A percentile compares a stretch with the other conserved stretches of the same genome.
phyloP scores from a whole-genome alignment of 2,113 vertebrate species.

The Festucalex cinctus region DNA sequence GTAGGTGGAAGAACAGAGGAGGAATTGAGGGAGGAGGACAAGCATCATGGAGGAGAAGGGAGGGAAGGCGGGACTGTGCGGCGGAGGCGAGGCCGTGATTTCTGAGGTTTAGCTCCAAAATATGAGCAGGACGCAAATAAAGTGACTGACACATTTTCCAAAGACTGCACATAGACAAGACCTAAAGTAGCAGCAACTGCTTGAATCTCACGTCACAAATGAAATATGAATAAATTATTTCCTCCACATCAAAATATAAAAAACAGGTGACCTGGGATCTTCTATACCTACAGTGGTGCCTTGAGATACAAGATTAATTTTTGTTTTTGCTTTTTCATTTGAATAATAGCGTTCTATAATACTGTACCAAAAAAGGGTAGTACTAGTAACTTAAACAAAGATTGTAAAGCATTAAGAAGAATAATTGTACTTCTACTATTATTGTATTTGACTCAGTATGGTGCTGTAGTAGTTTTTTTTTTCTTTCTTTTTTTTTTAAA shows the following conservation, averaged over 20 bases:
- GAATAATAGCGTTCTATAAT: too few relatives aligned
- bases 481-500: too few relatives aligned
- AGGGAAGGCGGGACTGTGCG: slow-evolving; percentile 33
- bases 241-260: slow-evolving; percentile 13
- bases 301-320: neutral
- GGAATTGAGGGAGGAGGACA: slow-evolving; percentile 38
- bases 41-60: slow-evolving; percentile 25
- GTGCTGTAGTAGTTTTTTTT: too few relatives aligned
- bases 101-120: slow-evolving; percentile 9
- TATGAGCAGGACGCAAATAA: neutral
- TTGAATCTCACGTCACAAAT: slow-evolving; percentile 6
- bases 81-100: slow-evolving; percentile 30
- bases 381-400: too few relatives aligned
- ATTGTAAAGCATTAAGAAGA: too few relatives aligned
- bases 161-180: slow-evolving; percentile 20
- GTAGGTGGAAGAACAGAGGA: slow-evolving; percentile 50
- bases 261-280: neutral
- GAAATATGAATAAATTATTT: neutral
- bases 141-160: slow-evolving; percentile 14
- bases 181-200: slow-evolving; percentile 7
- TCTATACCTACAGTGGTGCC: too few relatives aligned
- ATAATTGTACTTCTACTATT: too few relatives aligned
- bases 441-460: too few relatives aligned
- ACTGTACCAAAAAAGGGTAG: too few relatives aligned
- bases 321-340: too few relatives aligned